These are phyloP conservation scores for Ctenomys sociabilis DNA, from an alignment of 2,113 vertebrate species.

Conservation along the genomic window DNA sequence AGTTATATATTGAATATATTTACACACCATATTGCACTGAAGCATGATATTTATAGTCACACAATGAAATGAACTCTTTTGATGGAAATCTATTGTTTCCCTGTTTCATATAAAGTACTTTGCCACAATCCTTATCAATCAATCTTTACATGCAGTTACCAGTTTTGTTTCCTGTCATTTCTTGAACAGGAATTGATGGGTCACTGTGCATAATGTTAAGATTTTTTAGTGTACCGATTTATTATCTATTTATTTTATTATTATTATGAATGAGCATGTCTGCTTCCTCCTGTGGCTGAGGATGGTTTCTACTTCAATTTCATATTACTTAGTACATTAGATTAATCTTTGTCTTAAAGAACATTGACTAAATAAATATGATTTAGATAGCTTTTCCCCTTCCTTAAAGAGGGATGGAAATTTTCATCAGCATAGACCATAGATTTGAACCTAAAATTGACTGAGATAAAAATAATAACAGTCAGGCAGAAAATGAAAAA, in stretches of 20 bases:
- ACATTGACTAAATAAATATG: slow-evolving; percentile 37
- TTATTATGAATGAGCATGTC: background rate
- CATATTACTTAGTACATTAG: background rate
- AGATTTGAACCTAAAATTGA: background rate
- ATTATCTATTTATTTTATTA: too few species aligned
- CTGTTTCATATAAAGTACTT: slow-evolving; percentile 24
- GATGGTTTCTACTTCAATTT: slow-evolving; percentile 37
- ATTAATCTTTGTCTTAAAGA: slow-evolving; percentile 55
- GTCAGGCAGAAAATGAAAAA: background rate
- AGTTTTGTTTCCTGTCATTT: background rate
- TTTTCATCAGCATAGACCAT: background rate
- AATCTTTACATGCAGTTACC: background rate
- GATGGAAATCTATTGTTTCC: slow-evolving; percentile 16
- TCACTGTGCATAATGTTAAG: background rate
- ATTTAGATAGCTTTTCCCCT: background rate
- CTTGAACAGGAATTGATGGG: background rate
- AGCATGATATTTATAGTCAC: background rate
- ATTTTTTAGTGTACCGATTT: background rate
- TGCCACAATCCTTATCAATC: background rate
- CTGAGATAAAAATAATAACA: slow-evolving; percentile 18
- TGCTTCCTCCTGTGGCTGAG: background rate
- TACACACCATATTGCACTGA: background rate
- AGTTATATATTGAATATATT: slow-evolving; percentile 5
- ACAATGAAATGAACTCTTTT: background rate
- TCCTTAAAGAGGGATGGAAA: slow-evolving; percentile 18